Conservation (phyloP, 2,888 invertebrate genomes). For the Lasioglossum calceatum region DNA sequence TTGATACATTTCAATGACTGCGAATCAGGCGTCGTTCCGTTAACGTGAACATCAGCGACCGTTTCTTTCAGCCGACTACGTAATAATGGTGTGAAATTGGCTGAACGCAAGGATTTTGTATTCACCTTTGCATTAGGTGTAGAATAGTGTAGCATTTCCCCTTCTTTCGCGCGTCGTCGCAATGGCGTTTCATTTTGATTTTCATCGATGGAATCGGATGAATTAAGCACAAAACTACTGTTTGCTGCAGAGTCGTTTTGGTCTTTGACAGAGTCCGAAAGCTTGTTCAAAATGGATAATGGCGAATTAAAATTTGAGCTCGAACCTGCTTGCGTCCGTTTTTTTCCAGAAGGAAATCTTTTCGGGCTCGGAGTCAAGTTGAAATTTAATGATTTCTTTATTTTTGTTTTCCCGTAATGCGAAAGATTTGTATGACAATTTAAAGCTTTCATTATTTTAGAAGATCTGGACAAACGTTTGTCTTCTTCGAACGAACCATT, state of each 20-base stretch:
- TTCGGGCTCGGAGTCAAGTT: conserved; percentile 76
- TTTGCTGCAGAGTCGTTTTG: conserved; percentile 69
- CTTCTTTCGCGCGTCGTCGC: conserved; percentile 69
- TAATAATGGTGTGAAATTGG: conserved; percentile 63
- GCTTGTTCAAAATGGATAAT: conserved; percentile 69
- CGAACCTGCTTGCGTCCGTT: conserved; percentile 51
- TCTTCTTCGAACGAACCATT: conserved; percentile 62
- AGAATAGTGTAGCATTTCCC: conserved; percentile 71
- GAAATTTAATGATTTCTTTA: conserved; percentile 79
- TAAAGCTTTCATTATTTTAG: conserved; percentile 79
- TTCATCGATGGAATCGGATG: conserved; percentile 78
- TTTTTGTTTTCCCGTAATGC: conserved; percentile 68
- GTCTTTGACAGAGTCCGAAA: conserved; percentile 70
- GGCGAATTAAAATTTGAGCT: conserved; percentile 64
- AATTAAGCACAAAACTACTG: conserved; percentile 68
- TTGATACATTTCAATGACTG: conserved; percentile 57
- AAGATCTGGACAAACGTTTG: conserved; percentile 75
- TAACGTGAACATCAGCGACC: conserved; percentile 66
- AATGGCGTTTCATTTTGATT: conserved; percentile 81
- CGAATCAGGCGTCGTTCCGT: conserved; percentile 70
- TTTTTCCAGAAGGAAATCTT: conserved; percentile 55
- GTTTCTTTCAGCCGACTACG: conserved; percentile 69
- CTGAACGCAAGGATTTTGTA: conserved; percentile 34
- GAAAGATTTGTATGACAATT: conserved; percentile 73
- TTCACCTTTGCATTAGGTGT: conserved; percentile 63